phyloP scores from a whole-genome alignment of 1,140 invertebrate species.

The Drosophila fuyamai region DNA sequence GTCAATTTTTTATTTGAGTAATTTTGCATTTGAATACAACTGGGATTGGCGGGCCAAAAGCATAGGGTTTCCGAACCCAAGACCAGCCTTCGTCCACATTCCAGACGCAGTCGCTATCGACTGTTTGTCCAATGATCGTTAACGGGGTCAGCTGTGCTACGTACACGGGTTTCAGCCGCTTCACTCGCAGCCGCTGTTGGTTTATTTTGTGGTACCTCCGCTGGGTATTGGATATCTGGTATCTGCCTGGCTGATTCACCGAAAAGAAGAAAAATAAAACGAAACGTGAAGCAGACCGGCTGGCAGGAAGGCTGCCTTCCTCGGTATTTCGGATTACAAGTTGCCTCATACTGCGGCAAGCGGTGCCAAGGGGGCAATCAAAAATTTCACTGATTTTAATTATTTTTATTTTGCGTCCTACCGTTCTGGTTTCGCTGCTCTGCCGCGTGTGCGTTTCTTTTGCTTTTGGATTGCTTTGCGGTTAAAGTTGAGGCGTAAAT shows the following conservation, averaged over 20 bases:
- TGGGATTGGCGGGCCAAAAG: not conserved
- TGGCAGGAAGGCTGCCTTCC: conserved; percentile 37
- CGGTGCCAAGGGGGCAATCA: conserved; percentile 24
- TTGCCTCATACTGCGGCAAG: conserved; percentile 25
- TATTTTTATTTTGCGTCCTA: conserved; percentile 64
- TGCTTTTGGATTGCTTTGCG: conserved; percentile 34
- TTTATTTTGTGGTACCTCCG: conserved; percentile 26
- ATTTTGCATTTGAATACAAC: conserved; percentile 7
- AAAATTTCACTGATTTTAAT: conserved; percentile 82
- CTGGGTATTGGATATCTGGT: conserved; percentile 21
- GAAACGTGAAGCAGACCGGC: conserved; percentile 37
- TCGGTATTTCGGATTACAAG: conserved; percentile 19
- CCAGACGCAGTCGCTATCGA: conserved; percentile 46
- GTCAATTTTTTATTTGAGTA: not conserved
- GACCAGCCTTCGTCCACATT: conserved; percentile 35
- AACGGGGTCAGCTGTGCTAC: conserved; percentile 62
- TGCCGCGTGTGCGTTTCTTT: conserved; percentile 29
- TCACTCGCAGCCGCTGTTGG: conserved; percentile 22
- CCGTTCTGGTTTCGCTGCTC: conserved; percentile 71
- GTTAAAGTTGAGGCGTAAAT: conserved; percentile 76
- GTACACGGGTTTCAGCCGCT: conserved; percentile 37
- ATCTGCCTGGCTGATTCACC: conserved; percentile 44
- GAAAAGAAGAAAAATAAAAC: conserved; percentile 16
- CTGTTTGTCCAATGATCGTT: conserved; percentile 62
- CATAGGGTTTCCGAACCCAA: conserved; percentile 28